phyloP scores from a whole-genome alignment of 2,888 invertebrate species.

The Cryptus viduatorius region DNA sequence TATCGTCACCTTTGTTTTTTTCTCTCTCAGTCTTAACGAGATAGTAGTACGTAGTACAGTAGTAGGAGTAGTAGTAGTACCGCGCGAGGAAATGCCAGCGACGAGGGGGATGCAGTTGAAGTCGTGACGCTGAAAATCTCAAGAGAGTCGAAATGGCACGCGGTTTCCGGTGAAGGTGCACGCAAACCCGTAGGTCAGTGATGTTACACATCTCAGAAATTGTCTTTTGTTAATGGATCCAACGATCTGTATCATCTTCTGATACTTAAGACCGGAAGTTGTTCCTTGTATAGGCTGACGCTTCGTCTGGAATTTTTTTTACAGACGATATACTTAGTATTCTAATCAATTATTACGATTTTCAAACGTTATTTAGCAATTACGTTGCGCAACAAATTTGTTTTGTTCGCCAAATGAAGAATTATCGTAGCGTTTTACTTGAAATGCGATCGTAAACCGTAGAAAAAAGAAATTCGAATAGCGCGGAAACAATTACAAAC shows the following conservation, averaged over 20 bases:
- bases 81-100: not conserved
- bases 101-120: conserved; percentile 1
- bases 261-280: conserved; percentile 5
- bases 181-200: conserved; percentile 42
- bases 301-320: not conserved
- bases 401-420: too few relatives aligned
- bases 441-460: too few relatives aligned
- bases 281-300: not conserved
- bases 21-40: not conserved
- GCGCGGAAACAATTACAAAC: too few relatives aligned
- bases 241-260: conserved; percentile 18
- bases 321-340: too few relatives aligned
- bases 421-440: too few relatives aligned
- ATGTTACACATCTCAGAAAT: conserved; percentile 33
- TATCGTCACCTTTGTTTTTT: conserved; percentile 7
- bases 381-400: too few relatives aligned
- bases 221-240: conserved; percentile 25
- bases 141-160: conserved; percentile 1
- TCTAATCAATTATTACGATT: too few relatives aligned
- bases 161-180: conserved; percentile 17
- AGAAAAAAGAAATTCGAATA: too few relatives aligned
- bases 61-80: not conserved
- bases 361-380: too few relatives aligned
- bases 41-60: not conserved
- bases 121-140: conserved; percentile 13